These are phyloP conservation scores for Synanthedon formicaeformis DNA, from an alignment of 2,888 invertebrate species.

Conservation along the genomic window DNA sequence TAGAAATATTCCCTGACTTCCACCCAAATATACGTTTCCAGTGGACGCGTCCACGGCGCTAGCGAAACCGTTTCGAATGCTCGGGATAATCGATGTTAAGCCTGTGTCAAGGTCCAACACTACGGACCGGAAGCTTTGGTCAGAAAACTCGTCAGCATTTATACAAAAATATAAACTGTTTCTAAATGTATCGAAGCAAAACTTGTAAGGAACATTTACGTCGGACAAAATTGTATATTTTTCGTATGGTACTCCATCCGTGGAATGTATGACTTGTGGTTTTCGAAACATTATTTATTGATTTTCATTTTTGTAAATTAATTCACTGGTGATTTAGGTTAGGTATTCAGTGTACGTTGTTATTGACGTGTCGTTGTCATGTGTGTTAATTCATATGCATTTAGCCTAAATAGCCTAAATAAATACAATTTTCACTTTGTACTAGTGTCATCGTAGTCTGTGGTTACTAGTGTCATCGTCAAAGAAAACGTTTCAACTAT, in stretches of 20 bases:
- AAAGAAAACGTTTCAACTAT: too few species aligned
- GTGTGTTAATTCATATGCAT: too few species aligned
- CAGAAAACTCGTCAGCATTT: constrained; percentile 42
- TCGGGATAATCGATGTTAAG: constrained; percentile 24
- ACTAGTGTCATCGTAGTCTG: too few species aligned
- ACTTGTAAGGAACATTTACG: constrained; percentile 40
- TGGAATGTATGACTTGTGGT: background rate
- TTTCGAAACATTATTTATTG: background rate
- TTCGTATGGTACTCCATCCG: constrained; percentile 19
- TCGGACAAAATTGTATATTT: constrained; percentile 34
- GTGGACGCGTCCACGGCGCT: constrained; percentile 35
- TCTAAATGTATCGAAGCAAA: constrained; percentile 26
- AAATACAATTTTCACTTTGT: too few species aligned
- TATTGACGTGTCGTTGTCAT: too few species aligned
- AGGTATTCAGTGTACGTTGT: too few species aligned
- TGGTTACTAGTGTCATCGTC: too few species aligned
- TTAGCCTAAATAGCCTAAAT: too few species aligned
- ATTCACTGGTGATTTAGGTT: too few species aligned
- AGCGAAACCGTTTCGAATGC: constrained; percentile 42
- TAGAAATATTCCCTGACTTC: constrained; percentile 40
- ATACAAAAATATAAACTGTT: constrained; percentile 41
- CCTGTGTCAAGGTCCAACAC: constrained; percentile 29
- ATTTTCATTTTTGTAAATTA: too few species aligned
- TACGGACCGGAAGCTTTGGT: constrained; percentile 44
- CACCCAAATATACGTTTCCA: constrained; percentile 35